Evolutionary conservation across 2,113 vertebrate genomes (phyloP), one percentile per base, ranked within the genome.

Genomic region (Leucopsar rothschildi): DNA sequence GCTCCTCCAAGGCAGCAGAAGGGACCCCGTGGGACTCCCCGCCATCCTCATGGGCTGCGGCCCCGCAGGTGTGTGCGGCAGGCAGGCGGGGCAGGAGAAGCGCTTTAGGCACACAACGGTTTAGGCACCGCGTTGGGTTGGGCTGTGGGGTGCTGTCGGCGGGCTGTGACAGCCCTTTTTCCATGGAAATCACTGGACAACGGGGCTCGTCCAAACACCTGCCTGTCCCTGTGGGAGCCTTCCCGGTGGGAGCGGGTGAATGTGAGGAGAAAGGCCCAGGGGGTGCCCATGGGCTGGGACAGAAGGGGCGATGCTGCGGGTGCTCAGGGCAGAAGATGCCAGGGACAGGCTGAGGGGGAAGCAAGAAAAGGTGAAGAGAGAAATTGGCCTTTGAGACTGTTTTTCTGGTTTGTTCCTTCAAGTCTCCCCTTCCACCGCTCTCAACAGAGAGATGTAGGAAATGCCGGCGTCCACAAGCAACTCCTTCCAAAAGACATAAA

Each of bases 81-180:
- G 6, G 2, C 35, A 65, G 18, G 86, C 2, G 19, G 27, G 29
- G n/a, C 39, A 3, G 31, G 35, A 52, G 15, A 14, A 24, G 31
- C 4, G 3, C 4, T 76, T n/a, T 2, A 5, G 82, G 19, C 25
- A 7, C 64, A 5, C 2, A 2, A 5, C 4, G 14, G n/a, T 12
- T 20, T 1, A 45, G 39, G 22, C 35, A 2, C 9, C 15, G 68
- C 19, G 2, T 1, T 31, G 23, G 28, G 5, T 3, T 33, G 35
- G 37, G n/a, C 33, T 1, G 31, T 4, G 68, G 5, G 37, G 25
- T 21, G 37, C 17, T 63, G 47, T 20, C 49, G 3, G 17, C 5
- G 19, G 29, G 14, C 35, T 21, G 64, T 16, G 72, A 23, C 50
- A 15, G 56, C 15, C 50, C 39, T 15, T 73, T 69, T n/a, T 0